Percentiles rank a stretch among this genome's conserved stretches.
Conservation (phyloP, 2,797 vertebrate species). For the Poecile montanus region DNA sequence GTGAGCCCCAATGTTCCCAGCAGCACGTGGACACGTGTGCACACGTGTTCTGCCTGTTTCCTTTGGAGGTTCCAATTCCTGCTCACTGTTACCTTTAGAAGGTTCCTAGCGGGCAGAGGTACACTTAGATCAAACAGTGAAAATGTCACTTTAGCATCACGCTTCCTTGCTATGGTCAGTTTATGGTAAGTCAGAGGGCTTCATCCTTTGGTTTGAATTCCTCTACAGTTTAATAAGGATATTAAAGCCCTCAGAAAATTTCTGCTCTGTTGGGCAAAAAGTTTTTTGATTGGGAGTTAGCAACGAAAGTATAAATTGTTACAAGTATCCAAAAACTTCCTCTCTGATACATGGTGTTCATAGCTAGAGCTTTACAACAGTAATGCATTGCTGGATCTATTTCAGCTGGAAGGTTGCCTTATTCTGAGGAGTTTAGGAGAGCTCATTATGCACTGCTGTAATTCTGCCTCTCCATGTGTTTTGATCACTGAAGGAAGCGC, state of each 20-base stretch:
- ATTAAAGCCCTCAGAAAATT: not conserved
- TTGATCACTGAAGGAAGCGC: conserved; percentile 1
- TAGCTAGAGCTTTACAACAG: not conserved
- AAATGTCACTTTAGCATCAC: not conserved
- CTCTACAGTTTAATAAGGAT: not conserved
- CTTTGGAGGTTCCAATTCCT: not conserved
- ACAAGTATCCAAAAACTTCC: not conserved
- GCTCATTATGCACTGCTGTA: not conserved
- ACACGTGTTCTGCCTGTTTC: not conserved
- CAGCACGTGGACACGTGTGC: fast-evolving
- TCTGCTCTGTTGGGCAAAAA: not conserved
- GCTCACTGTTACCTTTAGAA: not conserved
- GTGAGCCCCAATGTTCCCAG: fast-evolving
- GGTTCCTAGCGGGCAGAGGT: not conserved
- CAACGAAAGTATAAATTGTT: not conserved
- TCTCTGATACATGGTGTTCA: not conserved
- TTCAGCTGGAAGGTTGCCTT: not conserved
- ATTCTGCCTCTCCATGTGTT: not conserved
- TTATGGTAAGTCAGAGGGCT: not conserved
- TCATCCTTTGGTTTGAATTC: not conserved
- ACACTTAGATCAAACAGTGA: not conserved
- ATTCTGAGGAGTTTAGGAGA: not conserved
- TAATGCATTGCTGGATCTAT: not conserved
- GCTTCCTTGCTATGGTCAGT: not conserved
- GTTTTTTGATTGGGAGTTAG: not conserved